Percentiles rank a stretch among this genome's conserved stretches.
Conservation (phyloP, 2,888 invertebrate genomes). For the Steinernema scapterisci region DNA sequence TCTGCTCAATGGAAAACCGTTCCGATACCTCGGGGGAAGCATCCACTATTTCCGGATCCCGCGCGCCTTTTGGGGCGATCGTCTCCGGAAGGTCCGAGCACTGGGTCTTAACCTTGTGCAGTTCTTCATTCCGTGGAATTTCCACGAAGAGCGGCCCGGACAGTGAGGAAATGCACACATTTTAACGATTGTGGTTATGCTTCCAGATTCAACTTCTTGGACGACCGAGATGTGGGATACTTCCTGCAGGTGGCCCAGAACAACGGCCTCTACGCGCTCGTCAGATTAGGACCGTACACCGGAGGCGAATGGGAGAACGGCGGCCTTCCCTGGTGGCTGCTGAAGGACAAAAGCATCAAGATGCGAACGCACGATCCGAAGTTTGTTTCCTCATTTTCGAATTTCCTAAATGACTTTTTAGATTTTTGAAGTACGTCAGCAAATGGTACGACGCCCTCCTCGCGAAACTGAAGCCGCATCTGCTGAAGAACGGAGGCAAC, state of each 20-base stretch:
- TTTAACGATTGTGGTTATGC: conserved; percentile 27
- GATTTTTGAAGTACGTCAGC: not conserved
- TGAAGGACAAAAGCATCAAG: conserved; percentile 46
- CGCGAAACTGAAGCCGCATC: conserved; percentile 6
- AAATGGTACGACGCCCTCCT: not conserved
- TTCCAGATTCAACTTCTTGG: conserved; percentile 47
- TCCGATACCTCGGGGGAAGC: conserved; percentile 69
- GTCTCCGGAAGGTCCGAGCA: conserved; percentile 77
- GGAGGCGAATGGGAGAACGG: conserved; percentile 52
- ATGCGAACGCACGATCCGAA: conserved; percentile 47
- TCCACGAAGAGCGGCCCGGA: conserved; percentile 48
- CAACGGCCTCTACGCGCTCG: conserved; percentile 7
- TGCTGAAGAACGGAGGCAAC: conserved; percentile 69
- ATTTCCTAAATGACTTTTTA: not conserved
- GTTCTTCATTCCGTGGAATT: conserved; percentile 55
- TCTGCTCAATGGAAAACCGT: conserved; percentile 73
- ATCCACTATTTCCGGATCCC: conserved; percentile 85
- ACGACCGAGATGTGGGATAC: not conserved
- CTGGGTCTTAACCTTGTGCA: conserved; percentile 74
- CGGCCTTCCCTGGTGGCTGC: conserved; percentile 54
- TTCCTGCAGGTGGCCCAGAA: not conserved
- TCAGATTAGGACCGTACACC: not conserved
- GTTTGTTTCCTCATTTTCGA: conserved; percentile 23
- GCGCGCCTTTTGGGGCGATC: conserved; percentile 79
- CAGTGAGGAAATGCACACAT: conserved; percentile 11